Evolutionary conservation across 2,888 invertebrate genomes (phyloP).

Genomic region (Odontocolon sp.): DNA sequence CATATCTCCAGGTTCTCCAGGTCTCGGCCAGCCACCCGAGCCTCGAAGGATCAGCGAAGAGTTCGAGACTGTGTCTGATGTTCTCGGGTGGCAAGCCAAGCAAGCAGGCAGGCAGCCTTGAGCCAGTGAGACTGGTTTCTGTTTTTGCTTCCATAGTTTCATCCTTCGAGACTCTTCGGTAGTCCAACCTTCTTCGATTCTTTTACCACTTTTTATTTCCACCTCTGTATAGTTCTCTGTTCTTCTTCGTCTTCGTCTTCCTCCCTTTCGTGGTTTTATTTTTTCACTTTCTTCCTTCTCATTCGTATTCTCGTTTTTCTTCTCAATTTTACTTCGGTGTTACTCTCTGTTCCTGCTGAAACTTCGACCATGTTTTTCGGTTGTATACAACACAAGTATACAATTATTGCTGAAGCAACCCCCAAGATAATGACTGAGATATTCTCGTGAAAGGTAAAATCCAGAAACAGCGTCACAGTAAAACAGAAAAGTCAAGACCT

Average conservation of each 20-base stretch:
- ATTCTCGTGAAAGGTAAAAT: not conserved
- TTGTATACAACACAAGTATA: not conserved
- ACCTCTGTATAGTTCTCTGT: constrained; percentile 60
- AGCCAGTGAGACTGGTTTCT: constrained; percentile 80
- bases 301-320: constrained; percentile 50
- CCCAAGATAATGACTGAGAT: too few species aligned
- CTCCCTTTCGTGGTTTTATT: constrained; percentile 56
- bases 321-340: constrained; percentile 1
- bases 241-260: constrained; percentile 54
- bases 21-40: constrained; percentile 49
- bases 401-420: not conserved
- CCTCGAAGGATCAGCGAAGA: constrained; percentile 30
- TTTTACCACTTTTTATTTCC: constrained; percentile 64
- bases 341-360: constrained; percentile 15
- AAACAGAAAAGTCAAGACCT: constrained; percentile 9
- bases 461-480: constrained; percentile 12
- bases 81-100: constrained; percentile 36
- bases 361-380: not conserved
- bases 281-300: constrained; percentile 40
- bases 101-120: constrained; percentile 75
- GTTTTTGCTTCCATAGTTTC: constrained; percentile 79
- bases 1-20: constrained; percentile 12
- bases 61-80: constrained; percentile 45
- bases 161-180: constrained; percentile 77
- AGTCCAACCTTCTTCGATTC: constrained; percentile 75